These are phyloP conservation scores for Ophiothrix spiculata DNA, from an alignment of 35 echinoderm and acorn worm species.

Conservation along the genomic window DNA sequence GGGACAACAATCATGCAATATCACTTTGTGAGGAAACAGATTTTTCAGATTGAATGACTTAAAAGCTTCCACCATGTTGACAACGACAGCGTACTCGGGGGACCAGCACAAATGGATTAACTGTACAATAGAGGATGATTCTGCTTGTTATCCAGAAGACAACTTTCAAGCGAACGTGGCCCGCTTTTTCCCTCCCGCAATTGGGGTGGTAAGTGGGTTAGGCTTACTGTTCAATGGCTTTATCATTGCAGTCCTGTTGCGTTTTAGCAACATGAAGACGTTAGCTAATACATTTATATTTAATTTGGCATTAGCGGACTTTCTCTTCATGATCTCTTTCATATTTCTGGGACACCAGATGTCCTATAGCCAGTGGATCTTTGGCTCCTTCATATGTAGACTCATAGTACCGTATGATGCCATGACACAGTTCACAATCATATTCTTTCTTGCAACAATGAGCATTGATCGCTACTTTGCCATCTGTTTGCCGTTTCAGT, in stretches of 20 bases:
- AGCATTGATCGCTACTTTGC: conserved; percentile 89
- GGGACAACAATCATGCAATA: neutral
- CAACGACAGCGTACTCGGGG: conserved; percentile 14
- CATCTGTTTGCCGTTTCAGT: conserved; percentile 77
- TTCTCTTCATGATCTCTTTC: conserved; percentile 87
- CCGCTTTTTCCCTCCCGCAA: conserved; percentile 16
- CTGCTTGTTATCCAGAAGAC: neutral
- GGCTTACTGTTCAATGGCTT: conserved; percentile 76
- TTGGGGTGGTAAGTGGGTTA: conserved; percentile 51
- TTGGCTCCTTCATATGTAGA: conserved; percentile 68
- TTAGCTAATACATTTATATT: conserved; percentile 85
- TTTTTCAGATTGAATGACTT: neutral
- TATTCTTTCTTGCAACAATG: conserved; percentile 82
- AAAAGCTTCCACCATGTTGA: conserved; percentile 23
- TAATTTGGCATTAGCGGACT: conserved; percentile 74
- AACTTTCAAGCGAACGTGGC: neutral
- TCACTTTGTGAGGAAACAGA: neutral
- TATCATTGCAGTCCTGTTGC: conserved; percentile 68
- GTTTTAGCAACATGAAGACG: conserved; percentile 78
- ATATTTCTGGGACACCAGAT: conserved; percentile 76
- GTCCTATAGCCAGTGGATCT: conserved; percentile 54
- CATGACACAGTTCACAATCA: conserved; percentile 82
- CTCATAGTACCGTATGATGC: conserved; percentile 71
- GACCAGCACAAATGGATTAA: neutral
- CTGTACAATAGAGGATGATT: neutral